phyloP scores from a whole-genome alignment of 2,113 vertebrate species.

The Chauna torquata region DNA sequence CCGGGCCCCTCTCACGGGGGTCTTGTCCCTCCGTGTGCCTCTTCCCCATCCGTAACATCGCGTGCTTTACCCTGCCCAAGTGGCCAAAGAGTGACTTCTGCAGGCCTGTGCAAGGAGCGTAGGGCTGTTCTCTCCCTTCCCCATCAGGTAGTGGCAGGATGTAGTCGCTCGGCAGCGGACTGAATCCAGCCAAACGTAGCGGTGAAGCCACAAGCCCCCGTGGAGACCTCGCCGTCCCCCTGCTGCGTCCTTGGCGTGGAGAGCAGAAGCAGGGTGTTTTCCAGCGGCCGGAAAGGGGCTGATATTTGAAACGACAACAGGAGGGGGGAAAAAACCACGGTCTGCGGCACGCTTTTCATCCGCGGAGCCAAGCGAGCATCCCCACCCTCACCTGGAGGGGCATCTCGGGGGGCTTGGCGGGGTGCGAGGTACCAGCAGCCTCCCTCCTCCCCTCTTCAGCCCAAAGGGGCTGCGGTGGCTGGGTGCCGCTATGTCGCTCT shows the following conservation, averaged over 20 bases:
- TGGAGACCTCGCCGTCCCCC: not conserved
- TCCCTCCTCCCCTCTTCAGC: not conserved
- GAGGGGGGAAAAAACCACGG: too few species aligned
- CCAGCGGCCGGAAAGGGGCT: conserved; percentile 13
- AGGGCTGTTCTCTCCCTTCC: not conserved
- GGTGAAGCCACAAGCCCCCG: not conserved
- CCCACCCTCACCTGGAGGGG: conserved; percentile 42
- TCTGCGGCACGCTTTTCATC: conserved; percentile 22
- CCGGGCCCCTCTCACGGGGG: not conserved
- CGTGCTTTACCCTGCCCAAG: not conserved
- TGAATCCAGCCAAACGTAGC: not conserved
- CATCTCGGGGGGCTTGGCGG: conserved; percentile 12
- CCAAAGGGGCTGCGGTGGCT: not conserved
- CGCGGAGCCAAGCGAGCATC: not conserved
- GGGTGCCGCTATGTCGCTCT: not conserved
- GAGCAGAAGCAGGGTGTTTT: conserved; percentile 49
- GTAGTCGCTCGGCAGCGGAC: not conserved
- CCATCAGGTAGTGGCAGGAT: not conserved
- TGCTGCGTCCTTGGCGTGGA: not conserved
- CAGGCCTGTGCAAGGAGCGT: not conserved
- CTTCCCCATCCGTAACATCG: not conserved
- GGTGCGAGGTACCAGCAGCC: not conserved
- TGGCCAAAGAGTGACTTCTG: not conserved
- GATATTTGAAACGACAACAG: conserved; percentile 60
- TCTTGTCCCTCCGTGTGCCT: accelerated